phyloP scores from a whole-genome alignment of 2,113 vertebrate species.

The Daboia siamensis region DNA sequence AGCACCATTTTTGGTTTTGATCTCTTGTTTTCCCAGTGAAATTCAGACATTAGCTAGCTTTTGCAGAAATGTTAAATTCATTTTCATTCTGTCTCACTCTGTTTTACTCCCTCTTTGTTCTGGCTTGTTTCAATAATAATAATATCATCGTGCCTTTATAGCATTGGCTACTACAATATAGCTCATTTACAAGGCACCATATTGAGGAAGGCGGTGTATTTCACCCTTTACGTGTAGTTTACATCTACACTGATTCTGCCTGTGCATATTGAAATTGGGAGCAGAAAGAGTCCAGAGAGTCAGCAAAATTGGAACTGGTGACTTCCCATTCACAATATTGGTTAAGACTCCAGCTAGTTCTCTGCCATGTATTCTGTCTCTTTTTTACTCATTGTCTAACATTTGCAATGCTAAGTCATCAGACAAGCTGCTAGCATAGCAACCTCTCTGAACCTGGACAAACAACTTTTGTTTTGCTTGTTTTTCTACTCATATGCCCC shows the following conservation, averaged over 20 bases:
- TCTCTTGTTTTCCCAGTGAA: neutral
- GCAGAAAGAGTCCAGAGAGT: neutral
- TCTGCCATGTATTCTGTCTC: neutral
- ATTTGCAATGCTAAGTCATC: neutral
- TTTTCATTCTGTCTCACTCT: neutral
- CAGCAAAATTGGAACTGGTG: neutral
- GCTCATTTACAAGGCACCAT: neutral
- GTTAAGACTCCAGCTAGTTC: neutral
- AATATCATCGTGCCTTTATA: neutral
- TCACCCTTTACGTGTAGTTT: neutral
- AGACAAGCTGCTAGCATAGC: neutral
- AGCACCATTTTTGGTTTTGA: neutral
- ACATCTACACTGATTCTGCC: neutral
- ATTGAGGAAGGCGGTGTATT: neutral
- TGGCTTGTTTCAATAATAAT: neutral
- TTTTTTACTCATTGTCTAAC: slow-evolving; percentile 2
- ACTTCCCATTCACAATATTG: neutral
- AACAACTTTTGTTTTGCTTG: neutral
- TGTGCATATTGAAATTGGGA: too few species aligned
- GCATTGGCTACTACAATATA: neutral
- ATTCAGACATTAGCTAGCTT: neutral
- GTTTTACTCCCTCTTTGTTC: neutral
- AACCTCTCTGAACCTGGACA: neutral
- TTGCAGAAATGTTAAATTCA: neutral
- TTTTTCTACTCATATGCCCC: slow-evolving; percentile 4